Conservation (phyloP, 1,140 invertebrate genomes). For the Drosophila kanapiae region DNA sequence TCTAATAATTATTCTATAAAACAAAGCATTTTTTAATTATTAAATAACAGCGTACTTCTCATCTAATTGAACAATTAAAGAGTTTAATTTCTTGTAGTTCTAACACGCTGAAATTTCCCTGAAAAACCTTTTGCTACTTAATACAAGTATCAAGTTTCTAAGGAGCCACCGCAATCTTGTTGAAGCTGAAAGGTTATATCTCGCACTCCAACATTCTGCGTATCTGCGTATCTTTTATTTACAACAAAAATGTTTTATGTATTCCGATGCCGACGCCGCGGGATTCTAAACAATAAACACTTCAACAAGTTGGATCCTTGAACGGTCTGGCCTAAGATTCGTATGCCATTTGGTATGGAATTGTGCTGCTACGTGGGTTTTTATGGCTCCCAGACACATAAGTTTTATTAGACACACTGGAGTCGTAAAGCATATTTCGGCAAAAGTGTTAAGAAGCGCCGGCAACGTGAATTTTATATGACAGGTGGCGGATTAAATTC, state of each 20-base stretch:
- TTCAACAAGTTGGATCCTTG: constrained; percentile 65
- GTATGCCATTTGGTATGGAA: constrained; percentile 23
- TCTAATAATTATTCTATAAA: neutral
- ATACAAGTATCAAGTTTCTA: constrained; percentile 5
- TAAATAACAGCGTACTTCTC: neutral
- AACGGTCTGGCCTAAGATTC: constrained; percentile 23
- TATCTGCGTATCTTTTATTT: constrained; percentile 30
- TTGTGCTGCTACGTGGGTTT: constrained; percentile 31
- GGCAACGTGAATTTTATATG: constrained; percentile 39
- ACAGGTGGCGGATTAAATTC: constrained; percentile 20
- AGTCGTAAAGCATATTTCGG: constrained; percentile 57
- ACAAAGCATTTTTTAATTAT: too few species aligned
- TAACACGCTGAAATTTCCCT: neutral
- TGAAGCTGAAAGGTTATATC: constrained; percentile 12
- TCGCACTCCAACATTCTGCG: constrained; percentile 1
- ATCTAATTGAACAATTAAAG: neutral
- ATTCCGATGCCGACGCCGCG: constrained; percentile 41
- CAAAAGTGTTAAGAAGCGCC: constrained; percentile 44
- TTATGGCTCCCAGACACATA: constrained; percentile 54
- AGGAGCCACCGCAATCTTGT: neutral
- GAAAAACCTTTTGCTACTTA: neutral
- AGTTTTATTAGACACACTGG: constrained; percentile 67
- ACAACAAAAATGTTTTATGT: constrained; percentile 57
- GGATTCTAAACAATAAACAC: constrained; percentile 66
- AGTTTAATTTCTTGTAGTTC: neutral